Evolutionary conservation across 2,113 vertebrate genomes (phyloP).

Genomic region (Isurus oxyrinchus): DNA sequence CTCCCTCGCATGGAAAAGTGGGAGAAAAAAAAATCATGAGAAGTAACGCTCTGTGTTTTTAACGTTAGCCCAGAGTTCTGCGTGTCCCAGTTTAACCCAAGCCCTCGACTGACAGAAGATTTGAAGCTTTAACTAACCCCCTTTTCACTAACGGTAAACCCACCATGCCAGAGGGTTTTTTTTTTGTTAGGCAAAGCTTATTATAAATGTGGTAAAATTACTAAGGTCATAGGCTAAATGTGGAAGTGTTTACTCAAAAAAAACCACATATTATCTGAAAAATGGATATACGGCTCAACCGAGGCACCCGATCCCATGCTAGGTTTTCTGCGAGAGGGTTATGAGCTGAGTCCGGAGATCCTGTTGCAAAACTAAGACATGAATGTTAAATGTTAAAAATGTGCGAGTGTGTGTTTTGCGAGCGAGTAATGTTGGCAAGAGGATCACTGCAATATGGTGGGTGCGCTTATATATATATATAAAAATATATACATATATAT

Average conservation of each 20-base stretch:
- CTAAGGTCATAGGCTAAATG: constrained; percentile 34
- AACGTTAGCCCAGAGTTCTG: not conserved
- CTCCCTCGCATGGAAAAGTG: not conserved
- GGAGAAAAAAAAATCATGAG: not conserved
- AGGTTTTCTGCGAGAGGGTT: not conserved
- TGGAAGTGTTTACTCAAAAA: constrained; percentile 22
- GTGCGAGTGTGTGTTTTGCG: not conserved
- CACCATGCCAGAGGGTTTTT: not conserved
- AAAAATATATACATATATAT: no score
- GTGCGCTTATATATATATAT: no score
- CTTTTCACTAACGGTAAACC: not conserved
- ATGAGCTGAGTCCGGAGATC: not conserved
- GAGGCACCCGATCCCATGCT: not conserved
- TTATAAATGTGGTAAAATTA: not conserved
- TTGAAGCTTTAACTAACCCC: not conserved
- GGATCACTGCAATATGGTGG: no score
- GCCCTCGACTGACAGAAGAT: not conserved
- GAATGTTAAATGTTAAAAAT: not conserved
- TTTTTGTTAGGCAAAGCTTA: not conserved
- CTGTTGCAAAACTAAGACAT: not conserved
- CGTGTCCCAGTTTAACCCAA: not conserved
- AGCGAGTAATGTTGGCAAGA: not conserved
- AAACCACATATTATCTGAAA: constrained; percentile 12
- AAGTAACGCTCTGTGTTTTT: not conserved
- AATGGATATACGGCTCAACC: not conserved